Conservation (phyloP, 2,797 vertebrate species). For the Ceryle rudis region DNA sequence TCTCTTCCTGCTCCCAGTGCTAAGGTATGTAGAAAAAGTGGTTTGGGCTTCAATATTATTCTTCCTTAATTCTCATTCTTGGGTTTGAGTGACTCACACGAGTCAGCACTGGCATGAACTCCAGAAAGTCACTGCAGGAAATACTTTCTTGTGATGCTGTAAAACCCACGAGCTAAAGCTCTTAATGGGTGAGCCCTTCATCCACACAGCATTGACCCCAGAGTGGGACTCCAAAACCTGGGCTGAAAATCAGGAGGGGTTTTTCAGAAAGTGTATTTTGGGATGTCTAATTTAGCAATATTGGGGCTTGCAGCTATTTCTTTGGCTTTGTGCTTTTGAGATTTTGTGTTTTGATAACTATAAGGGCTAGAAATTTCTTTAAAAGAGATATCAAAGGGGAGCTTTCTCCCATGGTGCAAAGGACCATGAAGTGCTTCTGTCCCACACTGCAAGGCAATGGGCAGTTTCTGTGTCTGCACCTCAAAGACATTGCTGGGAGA, state of each 20-base stretch:
- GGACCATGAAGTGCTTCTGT: neutral
- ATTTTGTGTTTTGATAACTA: neutral
- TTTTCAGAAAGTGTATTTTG: neutral
- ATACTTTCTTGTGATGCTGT: neutral
- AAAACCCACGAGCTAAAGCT: neutral
- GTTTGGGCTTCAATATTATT: neutral
- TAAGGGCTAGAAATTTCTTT: neutral
- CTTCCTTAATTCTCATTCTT: neutral
- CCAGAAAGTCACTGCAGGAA: neutral
- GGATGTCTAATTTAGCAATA: neutral
- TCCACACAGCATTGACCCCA: accelerated
- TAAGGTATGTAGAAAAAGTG: neutral
- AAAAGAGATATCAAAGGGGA: neutral
- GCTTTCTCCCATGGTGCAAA: neutral
- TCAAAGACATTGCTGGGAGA: neutral
- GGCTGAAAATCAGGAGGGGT: neutral
- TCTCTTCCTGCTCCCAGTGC: neutral
- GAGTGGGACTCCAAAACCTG: neutral
- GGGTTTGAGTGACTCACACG: neutral
- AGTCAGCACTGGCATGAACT: neutral
- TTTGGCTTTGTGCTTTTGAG: neutral
- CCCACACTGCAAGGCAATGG: neutral
- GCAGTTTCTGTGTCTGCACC: neutral
- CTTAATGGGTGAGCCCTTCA: accelerated
- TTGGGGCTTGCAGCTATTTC: neutral